phyloP scores from a whole-genome alignment of 2,888 invertebrate species.

The Zeuzera pyrina region DNA sequence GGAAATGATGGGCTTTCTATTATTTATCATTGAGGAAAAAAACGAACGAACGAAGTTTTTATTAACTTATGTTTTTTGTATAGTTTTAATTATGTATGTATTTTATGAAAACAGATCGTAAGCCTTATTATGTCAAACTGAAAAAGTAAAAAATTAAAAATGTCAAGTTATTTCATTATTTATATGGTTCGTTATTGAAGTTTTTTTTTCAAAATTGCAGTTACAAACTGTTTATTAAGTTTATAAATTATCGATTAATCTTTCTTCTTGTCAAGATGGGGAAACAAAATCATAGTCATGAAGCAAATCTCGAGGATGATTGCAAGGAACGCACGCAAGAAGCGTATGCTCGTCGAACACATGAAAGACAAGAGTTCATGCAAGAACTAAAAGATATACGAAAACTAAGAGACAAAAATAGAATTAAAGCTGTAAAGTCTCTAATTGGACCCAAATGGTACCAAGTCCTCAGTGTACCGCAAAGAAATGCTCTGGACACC shows the following conservation, averaged over 20 bases:
- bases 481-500: conserved; percentile 39
- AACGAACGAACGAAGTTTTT: not conserved
- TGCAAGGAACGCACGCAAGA: conserved; percentile 32
- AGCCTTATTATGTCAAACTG: no score
- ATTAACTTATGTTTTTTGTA: no score
- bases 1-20: no score
- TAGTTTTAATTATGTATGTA: no score
- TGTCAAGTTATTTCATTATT: no score
- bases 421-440: conserved; percentile 23
- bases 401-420: conserved; percentile 23
- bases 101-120: no score
- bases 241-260: conserved; percentile 3
- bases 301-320: conserved; percentile 24
- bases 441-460: conserved; percentile 54
- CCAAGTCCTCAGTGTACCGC: conserved; percentile 49
- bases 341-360: conserved; percentile 37
- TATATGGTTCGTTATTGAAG: no score
- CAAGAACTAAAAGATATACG: conserved; percentile 45
- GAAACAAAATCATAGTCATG: conserved; percentile 20
- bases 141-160: no score
- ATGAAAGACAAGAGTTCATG: conserved; percentile 46
- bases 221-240: conserved; percentile 6
- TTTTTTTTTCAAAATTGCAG: conserved; percentile 42
- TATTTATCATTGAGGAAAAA: not conserved
- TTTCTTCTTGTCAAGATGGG: conserved; percentile 22